Percentiles rank a stretch among this genome's conserved stretches.
Conservation (phyloP, 2,888 invertebrate species). For the Amblyteles armatorius region DNA sequence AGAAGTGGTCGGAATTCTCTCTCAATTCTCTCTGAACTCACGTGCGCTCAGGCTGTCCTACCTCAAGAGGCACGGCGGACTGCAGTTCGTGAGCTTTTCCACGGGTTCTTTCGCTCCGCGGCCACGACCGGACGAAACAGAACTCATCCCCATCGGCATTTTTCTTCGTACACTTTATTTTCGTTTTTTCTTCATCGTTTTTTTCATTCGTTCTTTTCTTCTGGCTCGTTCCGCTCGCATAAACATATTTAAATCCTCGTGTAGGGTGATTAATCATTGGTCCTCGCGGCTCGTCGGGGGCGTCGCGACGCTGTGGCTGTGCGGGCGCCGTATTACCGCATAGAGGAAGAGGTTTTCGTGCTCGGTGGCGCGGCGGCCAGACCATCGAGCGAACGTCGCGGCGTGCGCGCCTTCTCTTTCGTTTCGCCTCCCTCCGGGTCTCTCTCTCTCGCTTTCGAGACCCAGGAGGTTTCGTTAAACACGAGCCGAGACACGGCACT, state of each 20-base stretch:
- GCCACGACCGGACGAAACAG: slow-evolving; percentile 10
- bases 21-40: no score
- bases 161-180: not conserved
- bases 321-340: slow-evolving; percentile 47
- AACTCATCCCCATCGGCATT: slow-evolving; percentile 7
- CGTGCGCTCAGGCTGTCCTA: no score
- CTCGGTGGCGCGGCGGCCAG: slow-evolving; percentile 36
- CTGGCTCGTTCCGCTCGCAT: slow-evolving; percentile 37
- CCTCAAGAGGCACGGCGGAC: not conserved
- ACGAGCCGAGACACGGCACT: slow-evolving; percentile 54
- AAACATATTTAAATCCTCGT: slow-evolving; percentile 48
- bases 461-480: slow-evolving; percentile 61
- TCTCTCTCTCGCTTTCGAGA: slow-evolving; percentile 5
- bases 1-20: no score
- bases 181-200: not conserved
- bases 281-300: slow-evolving; percentile 54
- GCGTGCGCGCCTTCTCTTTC: slow-evolving; percentile 39
- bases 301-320: slow-evolving; percentile 58
- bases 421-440: not conserved
- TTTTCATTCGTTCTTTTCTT: not conserved
- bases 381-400: slow-evolving; percentile 13
- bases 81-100: not conserved
- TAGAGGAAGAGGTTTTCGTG: slow-evolving; percentile 56
- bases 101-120: not conserved
- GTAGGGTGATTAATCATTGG: slow-evolving; percentile 56